Conservation (phyloP, 1,140 invertebrate genomes). For the Orchestia grillus region DNA sequence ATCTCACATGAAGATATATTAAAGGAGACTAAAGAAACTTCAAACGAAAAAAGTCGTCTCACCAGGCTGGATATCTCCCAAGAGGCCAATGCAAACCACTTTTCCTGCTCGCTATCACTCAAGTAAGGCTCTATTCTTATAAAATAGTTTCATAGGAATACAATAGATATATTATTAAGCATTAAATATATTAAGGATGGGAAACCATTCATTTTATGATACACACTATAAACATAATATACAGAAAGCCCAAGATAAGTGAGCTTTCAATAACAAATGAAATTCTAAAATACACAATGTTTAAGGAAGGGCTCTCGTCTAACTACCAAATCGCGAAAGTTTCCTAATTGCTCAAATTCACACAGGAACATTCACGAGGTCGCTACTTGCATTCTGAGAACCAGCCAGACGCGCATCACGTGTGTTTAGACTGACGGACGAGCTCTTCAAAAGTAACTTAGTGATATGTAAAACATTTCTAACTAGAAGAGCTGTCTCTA, state of each 20-base stretch:
- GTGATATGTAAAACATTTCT: slow-evolving; percentile 1
- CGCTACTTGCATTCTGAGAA: neutral
- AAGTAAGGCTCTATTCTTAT: neutral
- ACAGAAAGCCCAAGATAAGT: neutral
- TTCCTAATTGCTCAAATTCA: neutral
- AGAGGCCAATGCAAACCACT: neutral
- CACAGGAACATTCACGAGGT: neutral
- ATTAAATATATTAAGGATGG: neutral
- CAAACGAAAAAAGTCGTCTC: neutral
- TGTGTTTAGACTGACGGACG: neutral
- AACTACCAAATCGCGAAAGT: neutral
- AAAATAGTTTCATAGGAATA: neutral
- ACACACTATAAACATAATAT: slow-evolving; percentile 2
- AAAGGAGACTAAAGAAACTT: too few relatives aligned
- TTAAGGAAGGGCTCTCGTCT: neutral
- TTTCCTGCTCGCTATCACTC: neutral
- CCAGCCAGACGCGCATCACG: neutral
- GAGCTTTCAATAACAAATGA: neutral
- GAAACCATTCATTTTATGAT: neutral
- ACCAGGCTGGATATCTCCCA: neutral
- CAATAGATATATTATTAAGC: neutral
- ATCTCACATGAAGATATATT: neutral
- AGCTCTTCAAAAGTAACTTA: neutral
- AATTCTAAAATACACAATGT: neutral
- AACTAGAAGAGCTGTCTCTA: neutral